Base-by-base conservation (phyloP, 1,140 invertebrate species). In the Ganaspis sp. region DNA sequence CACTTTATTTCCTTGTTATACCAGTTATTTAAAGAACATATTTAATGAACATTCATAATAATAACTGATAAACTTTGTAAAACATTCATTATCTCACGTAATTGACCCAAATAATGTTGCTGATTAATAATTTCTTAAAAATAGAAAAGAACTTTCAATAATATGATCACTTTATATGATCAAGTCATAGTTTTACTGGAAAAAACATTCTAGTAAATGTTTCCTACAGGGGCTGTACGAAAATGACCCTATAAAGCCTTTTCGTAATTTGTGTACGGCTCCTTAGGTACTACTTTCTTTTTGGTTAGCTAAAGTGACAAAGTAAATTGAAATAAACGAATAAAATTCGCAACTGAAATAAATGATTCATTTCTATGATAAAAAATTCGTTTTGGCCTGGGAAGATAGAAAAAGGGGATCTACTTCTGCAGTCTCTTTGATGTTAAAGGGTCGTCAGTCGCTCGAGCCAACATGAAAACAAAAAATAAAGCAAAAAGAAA, bases 371-470 rank as follows among this genome's bases (percentile, higher is more conserved):
- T 15, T 3, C 58, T 64, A 64, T 64, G 15, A 64, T 29, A 58
- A 58, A 29, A 64, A 64, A 34, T 34, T 26, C 54, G 9, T 29
- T 26, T 64, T 29, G 23, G 23, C 54, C 54, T 64, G 54, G 54
- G 26, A 64, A 64, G 23, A 12, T 64, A n/a, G 58, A 26, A 29
- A 64, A 64, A 64, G 23, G 58, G 58, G 58, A 73, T 72, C 74
- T 77, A 83, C 80, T 83, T 78, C 74, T 54, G 11, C 69, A 83
- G 54, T 83, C 81, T 45, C 78, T 83, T 83, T 83, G 81, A 83
- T 75, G 73, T 80, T 9, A 49, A 76, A 49, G 81, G 80, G 76
- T 80, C 81, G 81, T 73, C 69, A 74, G 73, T 71, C 73, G 71
- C 42, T 77, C 76, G 76, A 80, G 72, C 71, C 81, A 80, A 78